Evolutionary conservation across 2,113 vertebrate species (phyloP).

Genomic region (Limnothrissa miodon): DNA sequence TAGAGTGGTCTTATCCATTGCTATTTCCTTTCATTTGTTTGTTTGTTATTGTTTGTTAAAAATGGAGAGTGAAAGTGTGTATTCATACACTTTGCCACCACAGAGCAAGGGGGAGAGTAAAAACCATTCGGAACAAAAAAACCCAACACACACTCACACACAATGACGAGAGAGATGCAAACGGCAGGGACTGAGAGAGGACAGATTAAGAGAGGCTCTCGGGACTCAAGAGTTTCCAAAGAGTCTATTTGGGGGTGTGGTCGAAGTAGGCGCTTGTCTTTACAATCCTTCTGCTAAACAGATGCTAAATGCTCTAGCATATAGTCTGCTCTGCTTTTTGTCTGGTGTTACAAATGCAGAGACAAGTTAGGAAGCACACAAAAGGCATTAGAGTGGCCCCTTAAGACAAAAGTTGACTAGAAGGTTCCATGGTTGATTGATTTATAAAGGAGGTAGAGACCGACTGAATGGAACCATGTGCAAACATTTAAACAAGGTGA

Average conservation of each 20-base stretch:
- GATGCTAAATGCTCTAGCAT: neutral
- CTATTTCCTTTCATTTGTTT: neutral
- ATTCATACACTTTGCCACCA: conserved; percentile 21
- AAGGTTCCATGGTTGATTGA: neutral
- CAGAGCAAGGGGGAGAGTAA: conserved; percentile 43
- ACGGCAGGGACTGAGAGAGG: neutral
- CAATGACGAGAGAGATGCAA: neutral
- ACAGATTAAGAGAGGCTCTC: neutral
- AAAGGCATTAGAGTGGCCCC: neutral
- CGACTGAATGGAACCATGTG: neutral
- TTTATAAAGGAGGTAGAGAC: neutral
- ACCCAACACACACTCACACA: conserved; percentile 22
- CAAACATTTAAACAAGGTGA: neutral
- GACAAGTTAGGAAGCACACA: neutral
- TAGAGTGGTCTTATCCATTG: neutral
- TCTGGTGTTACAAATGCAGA: neutral
- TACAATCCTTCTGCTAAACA: neutral
- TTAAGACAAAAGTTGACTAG: neutral
- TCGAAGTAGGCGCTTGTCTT: neutral
- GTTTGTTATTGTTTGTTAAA: neutral
- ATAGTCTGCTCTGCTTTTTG: neutral
- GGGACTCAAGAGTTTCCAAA: neutral
- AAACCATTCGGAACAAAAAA: conserved; percentile 20
- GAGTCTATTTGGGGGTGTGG: no score
- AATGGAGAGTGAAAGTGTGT: conserved; percentile 2